phyloP scores from a whole-genome alignment of 2,113 vertebrate species.

The Sclerurus mexicanus region DNA sequence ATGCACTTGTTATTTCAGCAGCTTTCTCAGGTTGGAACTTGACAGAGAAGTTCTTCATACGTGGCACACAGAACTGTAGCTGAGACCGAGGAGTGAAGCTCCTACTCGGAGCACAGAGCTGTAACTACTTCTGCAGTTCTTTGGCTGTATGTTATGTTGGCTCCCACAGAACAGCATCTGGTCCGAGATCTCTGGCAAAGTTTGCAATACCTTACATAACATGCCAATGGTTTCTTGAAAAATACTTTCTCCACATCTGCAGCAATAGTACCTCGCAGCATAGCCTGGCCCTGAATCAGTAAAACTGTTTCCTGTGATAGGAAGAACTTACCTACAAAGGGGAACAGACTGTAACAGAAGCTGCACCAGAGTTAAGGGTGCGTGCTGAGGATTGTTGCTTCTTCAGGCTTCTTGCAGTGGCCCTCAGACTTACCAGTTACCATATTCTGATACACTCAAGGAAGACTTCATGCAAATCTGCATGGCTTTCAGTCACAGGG shows the following conservation, averaged over 20 bases:
- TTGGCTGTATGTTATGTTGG: not conserved
- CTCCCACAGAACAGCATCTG: not conserved
- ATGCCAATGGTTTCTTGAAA: not conserved
- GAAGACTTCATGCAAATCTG: not conserved
- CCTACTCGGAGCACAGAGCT: not conserved
- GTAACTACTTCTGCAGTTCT: not conserved
- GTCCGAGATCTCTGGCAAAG: not conserved
- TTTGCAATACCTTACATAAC: not conserved
- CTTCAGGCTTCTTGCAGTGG: not conserved
- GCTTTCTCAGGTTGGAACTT: not conserved
- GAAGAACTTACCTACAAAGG: not conserved
- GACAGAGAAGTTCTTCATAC: not conserved
- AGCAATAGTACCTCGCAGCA: not conserved
- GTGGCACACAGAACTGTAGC: not conserved
- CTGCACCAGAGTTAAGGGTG: not conserved
- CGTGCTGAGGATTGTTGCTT: not conserved
- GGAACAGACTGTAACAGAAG: not conserved
- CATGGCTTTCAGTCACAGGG: not conserved
- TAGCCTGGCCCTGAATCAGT: not conserved
- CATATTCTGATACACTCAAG: not conserved
- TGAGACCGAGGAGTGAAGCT: not conserved
- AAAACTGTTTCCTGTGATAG: not conserved
- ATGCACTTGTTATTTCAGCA: fast-evolving
- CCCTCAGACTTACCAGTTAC: not conserved
- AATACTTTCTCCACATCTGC: not conserved